Percentiles rank a stretch among this genome's conserved stretches.
Conservation (phyloP, 64 coral and sea anemone species). For the Montipora capricornis region DNA sequence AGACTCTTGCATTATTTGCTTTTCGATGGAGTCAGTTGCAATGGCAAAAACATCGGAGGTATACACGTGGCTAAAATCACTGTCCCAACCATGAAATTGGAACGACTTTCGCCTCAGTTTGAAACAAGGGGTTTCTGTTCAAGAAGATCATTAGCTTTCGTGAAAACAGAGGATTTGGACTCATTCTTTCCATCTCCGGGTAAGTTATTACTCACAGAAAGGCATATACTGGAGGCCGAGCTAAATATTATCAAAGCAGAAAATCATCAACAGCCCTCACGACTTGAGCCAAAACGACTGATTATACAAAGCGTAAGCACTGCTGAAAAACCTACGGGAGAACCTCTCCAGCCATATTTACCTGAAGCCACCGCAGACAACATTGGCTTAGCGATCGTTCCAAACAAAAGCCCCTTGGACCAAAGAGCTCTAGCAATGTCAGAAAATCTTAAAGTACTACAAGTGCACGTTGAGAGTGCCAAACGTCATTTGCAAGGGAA, state of each 20-base stretch:
- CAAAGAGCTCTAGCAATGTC: conserved; percentile 15
- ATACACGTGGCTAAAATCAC: not conserved
- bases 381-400: not conserved
- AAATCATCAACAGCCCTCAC: not conserved
- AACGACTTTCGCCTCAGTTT: not conserved
- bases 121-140: too few species aligned
- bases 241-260: not conserved
- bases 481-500: conserved; percentile 17
- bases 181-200: too few species aligned
- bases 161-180: too few species aligned
- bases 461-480: conserved; percentile 10
- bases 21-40: not conserved
- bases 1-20: not conserved
- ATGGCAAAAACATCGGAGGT: too few species aligned
- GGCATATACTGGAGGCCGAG: too few species aligned
- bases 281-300: not conserved
- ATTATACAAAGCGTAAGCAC: not conserved
- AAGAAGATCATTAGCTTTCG: too few species aligned
- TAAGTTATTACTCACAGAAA: too few species aligned
- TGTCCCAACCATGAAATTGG: not conserved
- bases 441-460: conserved; percentile 36
- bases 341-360: not conserved
- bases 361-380: too few species aligned
- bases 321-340: conserved; percentile 7
- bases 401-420: not conserved